Evolutionary conservation across 2,797 vertebrate species (phyloP), one percentile per base, ranked within the genome.

Genomic region (Halcyon badia): DNA sequence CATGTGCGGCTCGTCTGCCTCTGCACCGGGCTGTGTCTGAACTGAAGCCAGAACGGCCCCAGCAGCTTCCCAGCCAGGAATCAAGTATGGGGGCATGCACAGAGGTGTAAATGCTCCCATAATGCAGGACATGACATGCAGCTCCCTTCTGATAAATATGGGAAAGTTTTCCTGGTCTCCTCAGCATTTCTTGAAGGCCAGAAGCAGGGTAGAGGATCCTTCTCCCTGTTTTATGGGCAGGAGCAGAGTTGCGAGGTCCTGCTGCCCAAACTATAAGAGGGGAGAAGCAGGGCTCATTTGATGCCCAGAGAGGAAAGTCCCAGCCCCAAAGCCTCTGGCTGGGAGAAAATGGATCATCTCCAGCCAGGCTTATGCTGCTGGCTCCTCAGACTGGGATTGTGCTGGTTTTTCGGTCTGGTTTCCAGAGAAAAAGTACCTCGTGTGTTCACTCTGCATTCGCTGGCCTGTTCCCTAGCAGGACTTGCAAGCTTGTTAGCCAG

Each of bases 1-100:
- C 3, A 11, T 44, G 68, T 20, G 72, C 4, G 11, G 76, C 87
- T 19, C 1, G 0, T 9, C 87, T 11, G 0, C 7, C 87, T 10
- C 37, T 2, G 5, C 31, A 8, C n/a, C 5, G 31, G 73, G 64
- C 60, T 52, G 54, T 3, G 1, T 3, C 56, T 1, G 10, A 33
- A 16, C 54, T 5, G 1, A 14, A 28, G 1, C 3, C 41, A 14
- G 60, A 10, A n/a, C 1, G 16, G 28, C 7, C 39, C 31, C 83
- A 28, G n/a, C 35, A 15, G 60, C 14, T 37, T 39, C 65, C 33
- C 37, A 7, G 37, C 28, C 0, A 1, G 69, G 20, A 26, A 39
- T 0, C 0, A 2, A 37, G 37, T 8, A 1, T 1, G 2, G 58
- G 62, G 46, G 4, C 42, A 22, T 0, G 5, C 22, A 6, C 19